Evolutionary conservation across 2,797 vertebrate species (phyloP), one percentile per base, ranked within the genome.

Genomic region (Acridotheres tristis): DNA sequence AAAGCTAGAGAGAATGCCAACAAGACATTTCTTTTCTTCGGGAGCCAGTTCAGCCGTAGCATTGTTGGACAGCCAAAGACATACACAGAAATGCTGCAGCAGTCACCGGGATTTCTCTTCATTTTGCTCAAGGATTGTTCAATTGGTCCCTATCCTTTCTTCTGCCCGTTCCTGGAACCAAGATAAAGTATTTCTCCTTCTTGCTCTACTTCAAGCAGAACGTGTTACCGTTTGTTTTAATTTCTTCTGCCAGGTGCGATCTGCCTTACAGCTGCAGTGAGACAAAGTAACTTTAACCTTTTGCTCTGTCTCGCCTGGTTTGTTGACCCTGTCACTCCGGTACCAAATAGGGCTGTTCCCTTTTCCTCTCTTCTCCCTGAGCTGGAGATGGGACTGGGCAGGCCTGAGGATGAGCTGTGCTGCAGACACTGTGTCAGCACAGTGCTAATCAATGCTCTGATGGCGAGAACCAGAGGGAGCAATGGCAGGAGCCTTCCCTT

Each of bases 371-470:
- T 38, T n/a, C 27, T 72, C 21, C 29, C n/a, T 54, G 30, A 2
- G 1, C 38, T 45, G 69, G 42, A 71, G 25, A 8, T 29, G 13
- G 27, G 36, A 47, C 4, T n/a, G 51, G 43, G 1, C 38, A 38
- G 43, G 10, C 14, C 22, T 0, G 25, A 58, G 34, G 13, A 6
- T 25, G 26, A 34, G 82, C 42, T 4, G 4, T 61, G 45, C 53
- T 51, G 13, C 51, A 55, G 47, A 10, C 14, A 3, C 30, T 2
- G 0, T 58, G 4, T 65, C 14, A 26, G 27, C 53, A n/a, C 1
- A 0, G 22, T 12, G n/a, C 58, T 66, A 5, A 16, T 68, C 65
- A 65, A 34, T 47, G 55, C 22, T 62, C 42, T 38, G 30, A 5
- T 26, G 23, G 7, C 25, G 48, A 63, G 48, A 63, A 15, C 6